phyloP scores from a whole-genome alignment of 2,797 vertebrate species.

The Garrulus glandarius region DNA sequence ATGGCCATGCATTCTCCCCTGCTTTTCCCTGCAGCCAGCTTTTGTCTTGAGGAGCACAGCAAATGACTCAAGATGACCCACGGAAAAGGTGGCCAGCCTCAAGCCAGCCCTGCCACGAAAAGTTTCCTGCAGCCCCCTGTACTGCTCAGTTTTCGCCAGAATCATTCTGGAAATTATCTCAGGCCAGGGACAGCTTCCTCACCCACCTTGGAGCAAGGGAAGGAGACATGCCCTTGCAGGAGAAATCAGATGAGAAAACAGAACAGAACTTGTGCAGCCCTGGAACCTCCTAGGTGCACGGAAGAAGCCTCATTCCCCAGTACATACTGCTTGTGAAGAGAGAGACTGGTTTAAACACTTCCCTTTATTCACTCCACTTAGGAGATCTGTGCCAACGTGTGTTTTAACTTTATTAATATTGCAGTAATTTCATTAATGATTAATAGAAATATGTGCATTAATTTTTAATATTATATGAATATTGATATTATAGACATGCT shows the following conservation, averaged over 20 bases:
- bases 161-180: background rate
- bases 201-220: background rate
- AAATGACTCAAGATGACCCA: background rate
- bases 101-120: background rate
- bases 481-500: conserved; percentile 24
- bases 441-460: background rate
- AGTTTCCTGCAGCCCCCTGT: background rate
- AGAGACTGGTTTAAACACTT: background rate
- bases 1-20: background rate
- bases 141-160: background rate
- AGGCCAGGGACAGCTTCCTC: background rate
- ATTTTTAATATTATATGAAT: conserved; percentile 45
- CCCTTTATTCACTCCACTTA: background rate
- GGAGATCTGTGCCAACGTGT: background rate
- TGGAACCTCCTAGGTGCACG: background rate
- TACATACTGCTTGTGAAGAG: background rate
- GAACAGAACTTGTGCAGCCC: background rate
- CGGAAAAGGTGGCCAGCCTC: background rate
- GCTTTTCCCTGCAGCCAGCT: background rate
- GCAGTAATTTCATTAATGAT: conserved; percentile 32
- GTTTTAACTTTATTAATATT: conserved; percentile 52
- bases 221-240: background rate
- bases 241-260: background rate
- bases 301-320: background rate
- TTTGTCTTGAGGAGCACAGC: background rate